phyloP scores from a whole-genome alignment of 2,113 vertebrate species.

The Pavo muticus region DNA sequence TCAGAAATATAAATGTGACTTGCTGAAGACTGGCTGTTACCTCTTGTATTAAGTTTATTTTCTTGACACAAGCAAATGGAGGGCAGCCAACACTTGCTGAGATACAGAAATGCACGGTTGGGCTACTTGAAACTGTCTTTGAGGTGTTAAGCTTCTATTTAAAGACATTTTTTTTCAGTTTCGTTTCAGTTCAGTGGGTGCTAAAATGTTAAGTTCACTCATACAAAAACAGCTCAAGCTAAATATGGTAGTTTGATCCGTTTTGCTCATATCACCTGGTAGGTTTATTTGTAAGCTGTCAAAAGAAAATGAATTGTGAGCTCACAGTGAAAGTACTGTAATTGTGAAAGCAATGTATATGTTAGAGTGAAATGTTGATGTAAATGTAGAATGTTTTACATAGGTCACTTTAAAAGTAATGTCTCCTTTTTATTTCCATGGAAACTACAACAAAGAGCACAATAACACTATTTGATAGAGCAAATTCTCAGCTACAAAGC shows the following conservation, averaged over 20 bases:
- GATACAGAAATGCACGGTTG: not conserved
- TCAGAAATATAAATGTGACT: not conserved
- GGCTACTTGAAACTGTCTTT: not conserved
- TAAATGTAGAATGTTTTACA: not conserved
- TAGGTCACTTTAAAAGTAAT: not conserved
- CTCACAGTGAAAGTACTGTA: not conserved
- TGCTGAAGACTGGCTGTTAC: not conserved
- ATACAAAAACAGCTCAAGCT: not conserved
- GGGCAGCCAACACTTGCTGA: not conserved
- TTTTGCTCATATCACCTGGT: not conserved
- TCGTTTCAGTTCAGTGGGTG: not conserved
- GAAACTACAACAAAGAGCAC: not conserved
- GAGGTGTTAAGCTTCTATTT: not conserved
- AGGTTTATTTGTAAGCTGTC: not conserved
- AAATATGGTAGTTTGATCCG: not conserved
- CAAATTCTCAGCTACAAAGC: not conserved
- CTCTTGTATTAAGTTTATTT: conserved; percentile 46
- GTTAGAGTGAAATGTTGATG: not conserved
- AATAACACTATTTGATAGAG: not conserved
- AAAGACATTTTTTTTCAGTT: not conserved
- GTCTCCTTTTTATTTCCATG: not conserved
- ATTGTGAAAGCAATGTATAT: not conserved
- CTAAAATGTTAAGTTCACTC: not conserved
- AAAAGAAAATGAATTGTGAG: not conserved
- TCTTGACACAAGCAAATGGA: not conserved